Evolutionary conservation across 2,888 invertebrate genomes (phyloP).

Genomic region (Neocrepidodera transversa): DNA sequence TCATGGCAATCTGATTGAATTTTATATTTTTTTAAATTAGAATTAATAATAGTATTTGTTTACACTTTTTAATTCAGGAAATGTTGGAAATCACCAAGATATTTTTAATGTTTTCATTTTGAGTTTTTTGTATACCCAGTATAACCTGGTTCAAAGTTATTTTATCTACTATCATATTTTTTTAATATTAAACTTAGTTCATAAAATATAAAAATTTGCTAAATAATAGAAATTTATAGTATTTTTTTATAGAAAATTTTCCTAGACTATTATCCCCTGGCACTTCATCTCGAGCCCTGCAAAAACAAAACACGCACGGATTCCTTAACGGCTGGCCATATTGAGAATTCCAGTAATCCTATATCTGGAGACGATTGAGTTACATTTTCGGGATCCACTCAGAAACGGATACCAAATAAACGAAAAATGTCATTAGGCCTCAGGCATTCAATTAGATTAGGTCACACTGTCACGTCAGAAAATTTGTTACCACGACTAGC

Average conservation of each 20-base stretch:
- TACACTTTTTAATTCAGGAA: no score
- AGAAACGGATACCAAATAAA: constrained; percentile 56
- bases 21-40: no score
- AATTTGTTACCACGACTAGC: constrained; percentile 50
- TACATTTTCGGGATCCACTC: constrained; percentile 49
- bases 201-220: no score
- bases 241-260: background rate
- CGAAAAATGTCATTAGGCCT: constrained; percentile 58
- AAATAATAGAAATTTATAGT: no score
- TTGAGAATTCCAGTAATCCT: constrained; percentile 59
- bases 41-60: no score
- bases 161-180: no score
- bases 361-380: constrained; percentile 56
- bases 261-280: background rate
- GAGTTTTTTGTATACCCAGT: no score
- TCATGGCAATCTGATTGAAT: no score
- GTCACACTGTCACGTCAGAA: constrained; percentile 50
- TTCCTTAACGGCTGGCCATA: constrained; percentile 55
- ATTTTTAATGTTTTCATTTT: no score
- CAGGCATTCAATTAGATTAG: constrained; percentile 57
- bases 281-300: constrained; percentile 2
- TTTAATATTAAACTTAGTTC: no score
- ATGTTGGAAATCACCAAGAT: no score
- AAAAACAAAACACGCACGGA: constrained; percentile 55
- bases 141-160: no score